Evolutionary conservation across 2,888 invertebrate species (phyloP).

Genomic region (Drosophila silvestris): DNA sequence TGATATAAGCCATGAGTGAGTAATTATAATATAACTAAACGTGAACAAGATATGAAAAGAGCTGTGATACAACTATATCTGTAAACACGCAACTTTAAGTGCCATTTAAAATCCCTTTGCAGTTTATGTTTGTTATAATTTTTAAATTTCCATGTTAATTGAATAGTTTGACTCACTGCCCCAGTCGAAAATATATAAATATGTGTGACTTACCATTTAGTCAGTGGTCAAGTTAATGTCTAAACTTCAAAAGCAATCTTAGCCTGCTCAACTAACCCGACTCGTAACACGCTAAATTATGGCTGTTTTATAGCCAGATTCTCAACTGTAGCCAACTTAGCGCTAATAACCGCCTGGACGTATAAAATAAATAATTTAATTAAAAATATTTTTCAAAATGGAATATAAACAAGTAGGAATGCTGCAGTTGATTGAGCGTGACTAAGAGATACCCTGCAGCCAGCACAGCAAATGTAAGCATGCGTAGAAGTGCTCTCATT

Average conservation of each 20-base stretch:
- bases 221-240: background rate
- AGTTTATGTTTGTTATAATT: background rate
- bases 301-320: constrained; percentile 19
- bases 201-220: background rate
- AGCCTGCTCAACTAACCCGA: too few species aligned
- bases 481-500: background rate
- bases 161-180: background rate
- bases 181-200: background rate
- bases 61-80: background rate
- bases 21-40: background rate
- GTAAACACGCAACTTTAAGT: background rate
- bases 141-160: background rate
- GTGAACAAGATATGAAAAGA: background rate
- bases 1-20: background rate
- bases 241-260: background rate
- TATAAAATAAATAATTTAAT: constrained; percentile 67
- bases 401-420: background rate
- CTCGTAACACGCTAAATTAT: background rate
- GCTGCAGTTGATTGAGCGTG: background rate
- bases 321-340: constrained; percentile 16
- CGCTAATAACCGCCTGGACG: constrained; percentile 53
- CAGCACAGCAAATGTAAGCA: background rate
- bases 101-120: background rate
- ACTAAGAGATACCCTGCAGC: background rate
- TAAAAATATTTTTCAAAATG: constrained; percentile 41